Percentiles rank a stretch among this genome's conserved stretches.
Evolutionary conservation across 1,140 invertebrate species (phyloP).

Genomic region (Gryllus bimaculatus): DNA sequence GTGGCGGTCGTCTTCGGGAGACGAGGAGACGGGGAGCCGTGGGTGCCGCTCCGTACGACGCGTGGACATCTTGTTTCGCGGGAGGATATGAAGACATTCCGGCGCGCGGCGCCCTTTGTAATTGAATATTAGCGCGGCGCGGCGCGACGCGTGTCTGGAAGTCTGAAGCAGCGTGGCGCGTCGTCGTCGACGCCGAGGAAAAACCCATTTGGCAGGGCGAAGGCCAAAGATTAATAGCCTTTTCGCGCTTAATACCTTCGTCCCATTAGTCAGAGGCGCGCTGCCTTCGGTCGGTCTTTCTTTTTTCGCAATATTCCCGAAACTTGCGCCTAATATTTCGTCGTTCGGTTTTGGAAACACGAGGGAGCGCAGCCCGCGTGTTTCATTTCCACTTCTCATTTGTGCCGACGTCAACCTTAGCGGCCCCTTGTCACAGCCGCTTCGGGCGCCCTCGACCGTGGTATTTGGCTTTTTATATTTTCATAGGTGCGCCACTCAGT

Average conservation of each 20-base stretch:
- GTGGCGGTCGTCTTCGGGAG: too few species aligned
- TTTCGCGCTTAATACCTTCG: neutral
- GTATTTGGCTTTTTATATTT: neutral
- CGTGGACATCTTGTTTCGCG: too few species aligned
- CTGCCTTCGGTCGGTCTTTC: neutral
- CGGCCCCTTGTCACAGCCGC: too few species aligned
- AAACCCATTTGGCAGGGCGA: neutral
- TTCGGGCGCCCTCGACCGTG: neutral
- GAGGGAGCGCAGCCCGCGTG: neutral
- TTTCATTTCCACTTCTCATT: neutral
- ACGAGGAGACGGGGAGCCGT: too few species aligned
- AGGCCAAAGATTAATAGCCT: neutral
- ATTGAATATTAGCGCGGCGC: too few species aligned
- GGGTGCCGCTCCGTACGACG: too few species aligned
- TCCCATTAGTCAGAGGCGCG: neutral
- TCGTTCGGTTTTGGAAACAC: neutral
- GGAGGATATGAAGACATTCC: too few species aligned
- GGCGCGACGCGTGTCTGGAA: neutral
- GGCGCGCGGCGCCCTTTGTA: too few species aligned
- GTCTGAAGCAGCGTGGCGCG: neutral
- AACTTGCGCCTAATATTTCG: conserved; percentile 1
- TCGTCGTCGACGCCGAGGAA: neutral
- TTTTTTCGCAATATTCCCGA: neutral
- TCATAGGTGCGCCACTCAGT: neutral
- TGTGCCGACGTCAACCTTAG: neutral